Evolutionary conservation across 2,797 vertebrate genomes (phyloP).

Genomic region (Gambelia wislizenii): DNA sequence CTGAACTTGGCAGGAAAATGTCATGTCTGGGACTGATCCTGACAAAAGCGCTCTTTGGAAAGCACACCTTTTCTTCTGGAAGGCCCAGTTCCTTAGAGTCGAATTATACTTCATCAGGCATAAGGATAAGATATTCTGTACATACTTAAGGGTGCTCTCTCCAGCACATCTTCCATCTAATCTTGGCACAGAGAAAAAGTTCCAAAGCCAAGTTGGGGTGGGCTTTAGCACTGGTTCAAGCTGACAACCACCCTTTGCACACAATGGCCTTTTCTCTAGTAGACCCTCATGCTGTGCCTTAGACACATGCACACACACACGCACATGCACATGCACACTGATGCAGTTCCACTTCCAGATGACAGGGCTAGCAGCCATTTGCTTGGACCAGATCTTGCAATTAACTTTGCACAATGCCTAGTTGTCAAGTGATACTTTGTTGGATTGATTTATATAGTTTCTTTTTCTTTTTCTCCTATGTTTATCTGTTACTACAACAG

Average conservation of each 20-base stretch:
- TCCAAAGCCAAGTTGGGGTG: background rate
- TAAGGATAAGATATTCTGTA: background rate
- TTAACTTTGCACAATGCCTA: conserved; percentile 8
- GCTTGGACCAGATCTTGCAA: conserved; percentile 2
- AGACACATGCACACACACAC: background rate
- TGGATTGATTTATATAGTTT: conserved; percentile 61
- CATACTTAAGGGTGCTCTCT: background rate
- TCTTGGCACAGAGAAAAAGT: background rate
- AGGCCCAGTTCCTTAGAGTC: background rate
- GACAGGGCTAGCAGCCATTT: background rate
- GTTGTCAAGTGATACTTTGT: background rate
- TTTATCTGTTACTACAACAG: conserved; percentile 55
- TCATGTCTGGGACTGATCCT: too few relatives aligned
- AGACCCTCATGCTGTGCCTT: background rate
- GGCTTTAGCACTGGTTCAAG: background rate
- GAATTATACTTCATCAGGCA: background rate
- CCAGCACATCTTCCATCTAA: background rate
- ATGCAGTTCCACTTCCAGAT: background rate
- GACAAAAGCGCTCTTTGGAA: background rate
- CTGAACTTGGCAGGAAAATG: too few relatives aligned
- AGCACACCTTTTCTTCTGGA: background rate
- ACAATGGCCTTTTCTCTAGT: background rate
- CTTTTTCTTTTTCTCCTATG: conserved; percentile 50
- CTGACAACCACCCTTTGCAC: background rate
- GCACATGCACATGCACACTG: background rate